These are phyloP conservation scores for Merops nubicus DNA, from an alignment of 2,113 vertebrate species.

Conservation along the genomic window DNA sequence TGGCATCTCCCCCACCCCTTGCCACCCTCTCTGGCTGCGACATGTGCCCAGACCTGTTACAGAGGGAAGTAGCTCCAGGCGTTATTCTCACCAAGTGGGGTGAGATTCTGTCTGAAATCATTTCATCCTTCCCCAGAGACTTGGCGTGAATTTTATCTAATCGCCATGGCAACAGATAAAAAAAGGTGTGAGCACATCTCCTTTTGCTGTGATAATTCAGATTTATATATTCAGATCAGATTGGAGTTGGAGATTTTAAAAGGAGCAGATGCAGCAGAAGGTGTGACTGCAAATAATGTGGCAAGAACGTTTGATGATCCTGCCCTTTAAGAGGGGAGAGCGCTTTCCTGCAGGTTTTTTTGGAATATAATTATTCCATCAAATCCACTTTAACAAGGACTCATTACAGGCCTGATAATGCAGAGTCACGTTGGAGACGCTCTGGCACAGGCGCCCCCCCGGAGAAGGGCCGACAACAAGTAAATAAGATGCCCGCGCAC, in stretches of 20 bases:
- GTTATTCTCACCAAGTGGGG: slow-evolving; percentile 74
- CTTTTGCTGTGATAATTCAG: slow-evolving; percentile 87
- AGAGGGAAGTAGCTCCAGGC: slow-evolving; percentile 69
- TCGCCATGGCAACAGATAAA: slow-evolving; percentile 87
- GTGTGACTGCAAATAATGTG: slow-evolving; percentile 79
- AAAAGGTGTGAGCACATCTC: slow-evolving; percentile 85
- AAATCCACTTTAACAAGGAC: slow-evolving; percentile 77
- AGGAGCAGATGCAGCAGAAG: slow-evolving; percentile 80
- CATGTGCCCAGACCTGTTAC: slow-evolving; percentile 73
- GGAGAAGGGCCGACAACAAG: not conserved
- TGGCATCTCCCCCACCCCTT: slow-evolving; percentile 6
- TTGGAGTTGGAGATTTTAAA: slow-evolving; percentile 83
- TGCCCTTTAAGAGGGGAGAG: slow-evolving; percentile 78
- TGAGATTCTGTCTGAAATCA: slow-evolving; percentile 85
- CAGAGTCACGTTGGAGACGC: slow-evolving; percentile 76
- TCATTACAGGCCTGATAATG: slow-evolving; percentile 77
- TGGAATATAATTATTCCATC: slow-evolving; percentile 82
- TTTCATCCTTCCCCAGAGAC: slow-evolving; percentile 85
- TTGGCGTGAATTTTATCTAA: slow-evolving; percentile 88
- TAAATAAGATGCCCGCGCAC: not conserved
- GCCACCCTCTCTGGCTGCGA: slow-evolving; percentile 22
- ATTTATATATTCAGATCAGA: slow-evolving; percentile 90
- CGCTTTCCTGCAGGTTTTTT: slow-evolving; percentile 70
- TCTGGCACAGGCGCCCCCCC: slow-evolving; percentile 20
- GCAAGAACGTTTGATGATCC: slow-evolving; percentile 76